A percentile compares a stretch with the other conserved stretches of the same genome.
These are phyloP conservation scores for Deilephila elpenor DNA, from an alignment of 2,888 invertebrate genomes.

Conservation along the genomic window DNA sequence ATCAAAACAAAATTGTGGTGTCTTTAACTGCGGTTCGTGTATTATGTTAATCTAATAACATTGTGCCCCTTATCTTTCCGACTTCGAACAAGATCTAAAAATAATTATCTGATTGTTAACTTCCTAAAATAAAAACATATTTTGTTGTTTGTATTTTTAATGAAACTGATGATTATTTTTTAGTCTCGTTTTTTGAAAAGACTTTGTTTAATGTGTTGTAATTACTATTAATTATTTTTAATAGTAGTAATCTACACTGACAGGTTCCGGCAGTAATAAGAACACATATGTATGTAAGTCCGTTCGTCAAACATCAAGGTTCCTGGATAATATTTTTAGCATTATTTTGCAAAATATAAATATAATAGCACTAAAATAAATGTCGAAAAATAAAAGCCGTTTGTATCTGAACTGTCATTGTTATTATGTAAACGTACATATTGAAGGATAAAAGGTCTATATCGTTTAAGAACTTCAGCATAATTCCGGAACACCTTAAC, in stretches of 20 bases:
- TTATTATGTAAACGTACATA: not conserved
- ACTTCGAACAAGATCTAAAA: not conserved
- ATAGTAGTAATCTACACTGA: not conserved
- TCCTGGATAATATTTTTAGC: too few relatives aligned
- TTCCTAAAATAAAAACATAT: constrained; percentile 1
- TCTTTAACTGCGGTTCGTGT: not conserved
- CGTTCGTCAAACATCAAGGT: not conserved
- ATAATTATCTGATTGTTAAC: constrained; percentile 12
- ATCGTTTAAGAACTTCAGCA: not conserved
- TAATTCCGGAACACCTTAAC: not conserved
- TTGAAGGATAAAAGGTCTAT: not conserved
- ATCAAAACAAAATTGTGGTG: not conserved
- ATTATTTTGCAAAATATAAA: too few relatives aligned
- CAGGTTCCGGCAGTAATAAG: not conserved
- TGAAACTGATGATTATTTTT: not conserved
- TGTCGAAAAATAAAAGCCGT: too few relatives aligned
- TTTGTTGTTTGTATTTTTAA: not conserved
- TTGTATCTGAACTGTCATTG: not conserved
- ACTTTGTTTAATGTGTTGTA: not conserved
- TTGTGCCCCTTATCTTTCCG: not conserved
- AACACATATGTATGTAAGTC: not conserved
- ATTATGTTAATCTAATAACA: not conserved
- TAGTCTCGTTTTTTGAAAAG: not conserved
- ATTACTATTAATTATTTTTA: not conserved
- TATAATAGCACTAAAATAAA: too few relatives aligned